Conservation (phyloP, 2,113 vertebrate species). For the Symphodus melops region DNA sequence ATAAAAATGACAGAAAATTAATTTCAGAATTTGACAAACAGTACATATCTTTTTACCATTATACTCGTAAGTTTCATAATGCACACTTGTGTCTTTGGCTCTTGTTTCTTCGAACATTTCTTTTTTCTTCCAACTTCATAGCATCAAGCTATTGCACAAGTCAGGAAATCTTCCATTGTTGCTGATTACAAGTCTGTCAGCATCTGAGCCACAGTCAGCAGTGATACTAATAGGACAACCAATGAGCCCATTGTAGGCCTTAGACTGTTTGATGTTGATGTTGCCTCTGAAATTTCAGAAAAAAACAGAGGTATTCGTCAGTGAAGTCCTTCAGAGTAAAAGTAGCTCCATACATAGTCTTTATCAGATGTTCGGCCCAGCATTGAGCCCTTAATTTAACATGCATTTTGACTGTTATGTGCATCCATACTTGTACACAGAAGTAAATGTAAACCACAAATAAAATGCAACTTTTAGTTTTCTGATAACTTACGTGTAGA, state of each 20-base stretch:
- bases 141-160: neutral
- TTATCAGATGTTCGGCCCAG: neutral
- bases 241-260: slow-evolving; percentile 19
- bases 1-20: neutral
- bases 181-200: slow-evolving; percentile 38
- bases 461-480: no score
- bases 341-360: neutral
- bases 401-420: no score
- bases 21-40: slow-evolving; percentile 13
- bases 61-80: slow-evolving; percentile 50
- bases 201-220: slow-evolving; percentile 51
- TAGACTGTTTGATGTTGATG: slow-evolving; percentile 40
- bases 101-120: no score
- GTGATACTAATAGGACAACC: slow-evolving; percentile 45
- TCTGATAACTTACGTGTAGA: slow-evolving; percentile 44
- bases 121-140: neutral
- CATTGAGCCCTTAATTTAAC: neutral
- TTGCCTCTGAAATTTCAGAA: slow-evolving; percentile 51
- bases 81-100: neutral
- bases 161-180: neutral
- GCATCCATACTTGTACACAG: no score
- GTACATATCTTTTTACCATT: slow-evolving; percentile 55
- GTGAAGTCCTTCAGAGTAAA: neutral
- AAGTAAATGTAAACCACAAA: no score
- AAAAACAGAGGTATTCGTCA: neutral